phyloP scores from a whole-genome alignment of 2,888 invertebrate species.

The Spisula solida region DNA sequence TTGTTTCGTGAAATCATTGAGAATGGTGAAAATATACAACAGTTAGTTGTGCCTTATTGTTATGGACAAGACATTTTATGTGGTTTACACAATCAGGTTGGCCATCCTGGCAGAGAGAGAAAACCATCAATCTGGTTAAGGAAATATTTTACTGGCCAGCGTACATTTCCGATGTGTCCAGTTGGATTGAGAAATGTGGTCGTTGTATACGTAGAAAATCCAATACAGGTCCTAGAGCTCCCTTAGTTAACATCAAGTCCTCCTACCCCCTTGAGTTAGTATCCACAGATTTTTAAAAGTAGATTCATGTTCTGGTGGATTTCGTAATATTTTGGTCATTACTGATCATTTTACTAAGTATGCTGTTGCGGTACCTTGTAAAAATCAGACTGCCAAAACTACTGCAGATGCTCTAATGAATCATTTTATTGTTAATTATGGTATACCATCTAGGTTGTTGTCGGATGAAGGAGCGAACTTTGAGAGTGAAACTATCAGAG shows the following conservation, averaged over 20 bases:
- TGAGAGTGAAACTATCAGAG: constrained; percentile 45
- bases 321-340: no score
- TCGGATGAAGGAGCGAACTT: constrained; percentile 43
- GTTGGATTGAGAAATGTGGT: neutral
- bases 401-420: constrained; percentile 39
- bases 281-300: constrained; percentile 36
- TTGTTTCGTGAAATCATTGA: constrained; percentile 37
- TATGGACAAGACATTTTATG: neutral
- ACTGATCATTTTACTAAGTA: constrained; percentile 45
- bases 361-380: constrained; percentile 32
- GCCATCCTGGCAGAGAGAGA: no score
- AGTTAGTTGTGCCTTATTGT: constrained; percentile 21
- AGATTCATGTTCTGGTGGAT: constrained; percentile 32
- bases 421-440: constrained; percentile 41
- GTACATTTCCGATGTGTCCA: neutral
- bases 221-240: neutral
- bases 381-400: constrained; percentile 43
- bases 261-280: constrained; percentile 39
- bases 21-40: constrained; percentile 3
- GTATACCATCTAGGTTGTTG: constrained; percentile 19
- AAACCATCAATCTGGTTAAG: no score
- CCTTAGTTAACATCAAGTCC: constrained; percentile 16
- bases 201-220: constrained; percentile 19
- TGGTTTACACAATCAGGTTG: constrained; percentile 28
- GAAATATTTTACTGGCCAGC: constrained; percentile 44